Conservation (phyloP, 2,888 invertebrate genomes). For the Steinernema carpocapsae region DNA sequence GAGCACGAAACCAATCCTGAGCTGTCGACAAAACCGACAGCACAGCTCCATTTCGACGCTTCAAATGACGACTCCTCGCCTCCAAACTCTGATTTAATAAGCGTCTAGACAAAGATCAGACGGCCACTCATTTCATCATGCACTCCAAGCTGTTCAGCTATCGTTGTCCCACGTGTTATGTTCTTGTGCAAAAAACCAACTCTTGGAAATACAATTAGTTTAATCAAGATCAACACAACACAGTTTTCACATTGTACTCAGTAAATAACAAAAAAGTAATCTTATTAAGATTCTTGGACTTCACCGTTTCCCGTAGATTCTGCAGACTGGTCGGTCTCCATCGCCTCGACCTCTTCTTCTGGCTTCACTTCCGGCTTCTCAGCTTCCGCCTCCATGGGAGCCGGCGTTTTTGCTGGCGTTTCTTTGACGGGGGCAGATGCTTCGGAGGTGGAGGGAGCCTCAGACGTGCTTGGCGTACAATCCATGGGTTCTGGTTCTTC, state of each 20-base stretch:
- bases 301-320: neutral
- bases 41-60: no score
- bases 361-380: neutral
- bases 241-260: neutral
- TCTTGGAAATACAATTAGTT: neutral
- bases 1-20: no score
- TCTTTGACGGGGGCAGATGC: neutral
- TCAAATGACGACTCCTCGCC: no score
- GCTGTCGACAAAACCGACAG: no score
- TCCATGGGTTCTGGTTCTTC: constrained; percentile 33
- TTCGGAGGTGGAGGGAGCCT: neutral
- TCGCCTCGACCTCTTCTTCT: constrained; percentile 3
- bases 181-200: no score
- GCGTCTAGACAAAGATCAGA: no score
- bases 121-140: no score
- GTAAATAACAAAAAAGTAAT: no score
- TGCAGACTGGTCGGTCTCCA: constrained; percentile 14
- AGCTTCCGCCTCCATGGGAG: neutral
- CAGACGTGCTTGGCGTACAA: neutral
- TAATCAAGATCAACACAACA: neutral
- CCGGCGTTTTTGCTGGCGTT: neutral
- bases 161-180: no score
- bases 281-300: neutral
- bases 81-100: no score
- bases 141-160: no score